Evolutionary conservation across 2,888 invertebrate genomes (phyloP), one percentile per base, ranked within the genome.

Genomic region (Syrphus vitripennis): DNA sequence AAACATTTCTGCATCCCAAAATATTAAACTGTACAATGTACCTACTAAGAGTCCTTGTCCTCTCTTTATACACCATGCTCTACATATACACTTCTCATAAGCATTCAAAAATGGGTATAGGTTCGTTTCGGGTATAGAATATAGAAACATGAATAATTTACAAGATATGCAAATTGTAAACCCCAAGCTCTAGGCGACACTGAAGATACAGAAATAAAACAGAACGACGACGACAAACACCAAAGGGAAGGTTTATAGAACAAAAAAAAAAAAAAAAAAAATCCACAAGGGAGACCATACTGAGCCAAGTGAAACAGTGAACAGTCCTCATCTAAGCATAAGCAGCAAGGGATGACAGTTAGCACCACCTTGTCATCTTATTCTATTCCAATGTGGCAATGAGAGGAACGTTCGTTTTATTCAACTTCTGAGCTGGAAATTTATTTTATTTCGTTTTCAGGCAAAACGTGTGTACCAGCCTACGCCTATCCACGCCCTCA

Each of bases 141-240:
- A 53, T 26, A 69, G 21, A 55, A 78, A 78, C 77, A 82, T 86
- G 82, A 86, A 86, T 86, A 82, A 82, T 78, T 86, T 86, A 82
- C 72, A 65, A 74, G 82, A 70, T 72, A 82, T 78, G 82, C 70
- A 86, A 86, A 86, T 86, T 82, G 63, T 57, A 65, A 50, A 21
- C 81, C 77, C 72, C 48, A 57, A 34, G 69, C 69, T 59, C 34
- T 12, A 74, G 37, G 29, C 29, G 45, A 34, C 26, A 45, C 50
- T 16, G 34, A 50, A 48, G 40, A 48, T 48, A 48, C 12, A 50
- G 31, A 50, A 37, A 45, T 50, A 40, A 81, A 45, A 34, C 31
- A 71, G 53, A 26, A 45, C 37, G 50, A 37, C 69, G n/a, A 77
- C 29, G n/a, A 61, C 12, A 55, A 21, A 40, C 14, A 67, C 10